Percentiles rank a stretch among this genome's conserved stretches.
Conservation (phyloP, 1,140 invertebrate genomes). For the Pantala flavescens region DNA sequence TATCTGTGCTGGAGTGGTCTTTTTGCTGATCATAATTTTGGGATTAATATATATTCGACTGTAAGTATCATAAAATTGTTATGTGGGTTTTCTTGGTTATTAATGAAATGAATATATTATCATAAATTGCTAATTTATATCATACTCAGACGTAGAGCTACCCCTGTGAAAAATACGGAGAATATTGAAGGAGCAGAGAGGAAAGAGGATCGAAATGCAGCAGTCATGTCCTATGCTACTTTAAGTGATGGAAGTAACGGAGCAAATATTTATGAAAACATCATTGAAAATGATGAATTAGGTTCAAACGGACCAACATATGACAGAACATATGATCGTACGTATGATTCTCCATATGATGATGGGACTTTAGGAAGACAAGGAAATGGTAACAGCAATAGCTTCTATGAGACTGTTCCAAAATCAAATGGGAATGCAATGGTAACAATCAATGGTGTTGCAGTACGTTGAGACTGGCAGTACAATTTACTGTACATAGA, state of each 20-base stretch:
- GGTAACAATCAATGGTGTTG: conserved; percentile 39
- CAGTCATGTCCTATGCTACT: conserved; percentile 75
- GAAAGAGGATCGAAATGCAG: conserved; percentile 72
- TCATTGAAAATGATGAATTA: conserved; percentile 49
- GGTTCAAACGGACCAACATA: background rate
- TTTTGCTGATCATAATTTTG: conserved; percentile 61
- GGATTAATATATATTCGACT: conserved; percentile 64
- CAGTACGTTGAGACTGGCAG: conserved; percentile 33
- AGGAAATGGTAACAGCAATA: conserved; percentile 33
- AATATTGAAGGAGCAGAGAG: conserved; percentile 72
- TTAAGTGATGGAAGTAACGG: conserved; percentile 52
- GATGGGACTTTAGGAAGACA: conserved; percentile 36
- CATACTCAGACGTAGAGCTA: conserved; percentile 55
- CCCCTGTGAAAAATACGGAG: conserved; percentile 76
- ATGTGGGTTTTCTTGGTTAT: background rate
- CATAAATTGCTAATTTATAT: no score
- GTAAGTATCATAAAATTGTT: conserved; percentile 41
- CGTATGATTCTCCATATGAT: conserved; percentile 55
- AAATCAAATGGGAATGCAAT: conserved; percentile 31
- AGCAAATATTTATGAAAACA: conserved; percentile 59
- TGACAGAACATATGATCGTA: conserved; percentile 21
- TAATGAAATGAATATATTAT: no score
- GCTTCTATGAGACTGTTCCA: conserved; percentile 25
- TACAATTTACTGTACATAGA: background rate
- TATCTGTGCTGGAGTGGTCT: conserved; percentile 62